Evolutionary conservation across 2,113 vertebrate genomes (phyloP), one percentile per base, ranked within the genome.

Genomic region (Antigone vipio): DNA sequence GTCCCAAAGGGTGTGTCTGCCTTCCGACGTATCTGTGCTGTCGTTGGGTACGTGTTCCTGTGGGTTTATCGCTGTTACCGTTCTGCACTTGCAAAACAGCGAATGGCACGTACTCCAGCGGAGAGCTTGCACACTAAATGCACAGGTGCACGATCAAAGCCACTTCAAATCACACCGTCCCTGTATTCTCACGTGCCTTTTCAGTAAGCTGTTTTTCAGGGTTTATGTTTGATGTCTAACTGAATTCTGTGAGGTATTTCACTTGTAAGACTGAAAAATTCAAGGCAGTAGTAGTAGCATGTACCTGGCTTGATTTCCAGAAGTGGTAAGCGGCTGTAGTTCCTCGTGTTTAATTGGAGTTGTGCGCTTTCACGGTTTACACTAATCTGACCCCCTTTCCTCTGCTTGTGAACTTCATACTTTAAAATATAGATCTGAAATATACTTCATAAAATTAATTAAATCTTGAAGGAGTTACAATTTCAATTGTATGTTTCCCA

Each of bases 161-260:
- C 62, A 0, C 52, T 1, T 11, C 72, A 4, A 0, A 3, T 8
- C 8, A 2, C 40, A 2, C 29, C 22, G 0, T 1, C n/a, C 38
- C 6, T 6, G 8, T 9, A 0, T 17, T 50, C 69, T 29, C 12
- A 0, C 0, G 5, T 13, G 34, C 9, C 24, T 55, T 23, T 26
- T 29, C 56, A 15, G 1, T 13, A 8, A 11, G 16, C 0, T 64
- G 35, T 3, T 83, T 89, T 42, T 10, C 45, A 13, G 60, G 21
- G 10, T 19, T 56, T 32, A 0, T 5, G 12, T 45, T 55, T 24
- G 6, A 16, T 3, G 27, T 30, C 23, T 21, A 10, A 5, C 27
- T 14, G 32, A 67, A 21, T 38, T 38, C 47, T 23, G 30, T 11
- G 22, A 58, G 35, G n/a, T n/a, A 1, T 24, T 49, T 59, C 15